A percentile compares a stretch with the other conserved stretches of the same genome.
These are phyloP conservation scores for Hirudinaria manillensis DNA, from an alignment of 2,888 invertebrate species.

Conservation along the genomic window DNA sequence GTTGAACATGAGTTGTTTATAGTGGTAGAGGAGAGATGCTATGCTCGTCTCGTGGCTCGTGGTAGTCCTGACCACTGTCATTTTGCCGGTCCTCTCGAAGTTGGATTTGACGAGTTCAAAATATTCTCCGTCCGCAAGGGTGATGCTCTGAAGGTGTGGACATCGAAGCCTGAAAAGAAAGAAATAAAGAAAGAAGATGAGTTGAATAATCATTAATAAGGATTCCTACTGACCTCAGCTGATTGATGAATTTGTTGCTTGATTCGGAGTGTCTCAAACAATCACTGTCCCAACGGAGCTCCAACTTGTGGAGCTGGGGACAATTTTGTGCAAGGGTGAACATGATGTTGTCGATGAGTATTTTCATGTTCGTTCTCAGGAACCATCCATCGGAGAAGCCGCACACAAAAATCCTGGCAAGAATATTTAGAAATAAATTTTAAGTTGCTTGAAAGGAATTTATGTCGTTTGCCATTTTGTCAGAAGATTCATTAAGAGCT, in stretches of 20 bases:
- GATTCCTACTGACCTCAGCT: conserved; percentile 63
- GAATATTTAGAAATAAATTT: not conserved
- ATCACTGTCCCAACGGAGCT: conserved; percentile 95
- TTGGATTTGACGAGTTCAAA: conserved; percentile 98
- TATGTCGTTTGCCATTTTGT: too few relatives aligned
- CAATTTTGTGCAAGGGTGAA: conserved; percentile 92
- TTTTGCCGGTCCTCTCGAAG: conserved; percentile 93
- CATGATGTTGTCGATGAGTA: conserved; percentile 87
- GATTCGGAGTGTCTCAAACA: conserved; percentile 97
- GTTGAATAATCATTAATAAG: not conserved
- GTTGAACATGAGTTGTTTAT: conserved; percentile 91
- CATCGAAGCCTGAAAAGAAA: conserved; percentile 68
- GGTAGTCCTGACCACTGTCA: conserved; percentile 89
- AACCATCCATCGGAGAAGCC: conserved; percentile 93
- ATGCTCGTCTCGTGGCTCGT: conserved; percentile 91
- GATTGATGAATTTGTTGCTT: conserved; percentile 97
- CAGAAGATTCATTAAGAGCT: too few relatives aligned
- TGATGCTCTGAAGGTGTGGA: conserved; percentile 80
- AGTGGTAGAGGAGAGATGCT: conserved; percentile 83
- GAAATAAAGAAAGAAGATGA: not conserved
- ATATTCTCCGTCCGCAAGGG: conserved; percentile 96
- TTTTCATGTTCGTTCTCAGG: conserved; percentile 74
- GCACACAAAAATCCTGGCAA: conserved; percentile 81
- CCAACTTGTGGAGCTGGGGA: conserved; percentile 77
- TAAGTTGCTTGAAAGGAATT: not conserved